Evolutionary conservation across 2,797 vertebrate genomes (phyloP).

Genomic region (Catostomus latipinnis): DNA sequence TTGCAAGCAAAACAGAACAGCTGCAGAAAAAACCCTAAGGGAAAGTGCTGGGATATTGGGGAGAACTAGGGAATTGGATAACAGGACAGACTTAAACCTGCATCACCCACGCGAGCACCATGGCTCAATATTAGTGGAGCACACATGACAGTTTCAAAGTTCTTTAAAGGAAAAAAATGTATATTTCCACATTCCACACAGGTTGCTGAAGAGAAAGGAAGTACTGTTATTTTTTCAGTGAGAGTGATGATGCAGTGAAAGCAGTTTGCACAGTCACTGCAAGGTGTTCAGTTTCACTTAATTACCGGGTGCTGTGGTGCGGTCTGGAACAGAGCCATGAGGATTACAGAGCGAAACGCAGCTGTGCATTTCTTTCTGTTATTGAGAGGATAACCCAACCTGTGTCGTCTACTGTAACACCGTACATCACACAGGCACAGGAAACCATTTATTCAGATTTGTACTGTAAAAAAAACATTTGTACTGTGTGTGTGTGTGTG

Average conservation of each 20-base stretch:
- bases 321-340: slow-evolving; percentile 66
- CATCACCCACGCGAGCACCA: neutral
- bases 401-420: slow-evolving; percentile 44
- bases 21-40: too few relatives aligned
- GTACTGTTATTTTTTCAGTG: slow-evolving; percentile 54
- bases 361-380: slow-evolving; percentile 69
- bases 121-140: too few relatives aligned
- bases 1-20: too few relatives aligned
- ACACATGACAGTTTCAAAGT: neutral
- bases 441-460: slow-evolving; percentile 72
- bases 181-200: neutral
- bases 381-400: slow-evolving; percentile 62
- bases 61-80: too few relatives aligned
- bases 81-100: neutral
- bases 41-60: too few relatives aligned
- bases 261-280: slow-evolving; percentile 59
- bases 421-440: slow-evolving; percentile 62
- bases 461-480: slow-evolving; percentile 15
- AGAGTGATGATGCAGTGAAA: slow-evolving; percentile 35
- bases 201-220: slow-evolving; percentile 7
- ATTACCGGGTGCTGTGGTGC: slow-evolving; percentile 63
- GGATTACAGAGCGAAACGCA: slow-evolving; percentile 65
- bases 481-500: neutral
- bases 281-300: slow-evolving; percentile 72
- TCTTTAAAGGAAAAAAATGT: too few relatives aligned